These are phyloP conservation scores for Hypselothyrea guttata DNA, from an alignment of 2,888 invertebrate genomes.

Conservation along the genomic window DNA sequence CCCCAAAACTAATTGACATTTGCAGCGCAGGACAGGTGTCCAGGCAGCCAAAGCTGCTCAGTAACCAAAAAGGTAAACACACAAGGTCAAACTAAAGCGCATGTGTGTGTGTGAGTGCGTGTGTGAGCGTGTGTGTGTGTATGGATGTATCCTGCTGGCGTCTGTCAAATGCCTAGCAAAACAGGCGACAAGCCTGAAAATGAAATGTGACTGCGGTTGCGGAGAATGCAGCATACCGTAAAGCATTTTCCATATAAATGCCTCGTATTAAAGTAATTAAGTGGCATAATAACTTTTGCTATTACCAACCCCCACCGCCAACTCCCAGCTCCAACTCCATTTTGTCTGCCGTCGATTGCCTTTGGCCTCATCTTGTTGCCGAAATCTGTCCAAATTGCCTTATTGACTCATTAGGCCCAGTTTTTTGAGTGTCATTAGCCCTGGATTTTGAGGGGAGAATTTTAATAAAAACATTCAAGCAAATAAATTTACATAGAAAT, in stretches of 20 bases:
- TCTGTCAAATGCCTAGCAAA: slow-evolving; percentile 45
- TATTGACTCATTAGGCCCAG: slow-evolving; percentile 74
- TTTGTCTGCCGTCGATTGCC: neutral
- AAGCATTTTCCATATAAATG: slow-evolving; percentile 43
- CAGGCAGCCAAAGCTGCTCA: slow-evolving; percentile 17
- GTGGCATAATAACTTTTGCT: slow-evolving; percentile 51
- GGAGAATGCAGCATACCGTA: neutral
- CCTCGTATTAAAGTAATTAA: slow-evolving; percentile 72
- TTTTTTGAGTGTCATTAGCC: slow-evolving; percentile 65
- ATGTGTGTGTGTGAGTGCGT: slow-evolving; percentile 1
- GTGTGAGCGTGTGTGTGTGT: slow-evolving; percentile 4
- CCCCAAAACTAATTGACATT: slow-evolving; percentile 64
- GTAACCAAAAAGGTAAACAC: slow-evolving; percentile 32
- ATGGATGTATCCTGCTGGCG: neutral
- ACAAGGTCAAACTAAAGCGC: slow-evolving; percentile 13
- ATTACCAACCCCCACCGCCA: neutral
- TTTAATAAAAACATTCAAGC: slow-evolving; percentile 63
- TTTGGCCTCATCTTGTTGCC: neutral
- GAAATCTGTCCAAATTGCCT: slow-evolving; percentile 49
- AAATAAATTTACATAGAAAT: slow-evolving; percentile 69
- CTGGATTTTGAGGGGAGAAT: slow-evolving; percentile 36
- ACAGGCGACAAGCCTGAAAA: slow-evolving; percentile 28
- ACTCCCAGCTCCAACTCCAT: neutral
- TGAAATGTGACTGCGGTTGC: slow-evolving; percentile 12
- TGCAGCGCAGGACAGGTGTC: slow-evolving; percentile 60